Evolutionary conservation across 2,113 vertebrate genomes (phyloP).

Genomic region (Mesembrinibis cayennensis): DNA sequence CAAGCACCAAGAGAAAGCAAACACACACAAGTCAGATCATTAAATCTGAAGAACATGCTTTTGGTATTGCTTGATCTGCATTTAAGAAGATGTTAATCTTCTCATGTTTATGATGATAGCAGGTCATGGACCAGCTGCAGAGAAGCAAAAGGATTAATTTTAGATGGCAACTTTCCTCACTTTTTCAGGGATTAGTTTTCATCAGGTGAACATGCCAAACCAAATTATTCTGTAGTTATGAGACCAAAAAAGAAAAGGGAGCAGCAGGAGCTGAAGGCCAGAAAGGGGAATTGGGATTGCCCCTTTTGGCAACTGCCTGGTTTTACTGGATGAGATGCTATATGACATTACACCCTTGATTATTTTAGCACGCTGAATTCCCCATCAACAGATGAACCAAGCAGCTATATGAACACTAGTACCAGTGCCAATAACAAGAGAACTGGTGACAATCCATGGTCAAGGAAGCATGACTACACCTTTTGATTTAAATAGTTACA

Average conservation of each 20-base stretch:
- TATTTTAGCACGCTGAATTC: neutral
- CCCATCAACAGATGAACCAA: neutral
- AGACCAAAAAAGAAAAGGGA: neutral
- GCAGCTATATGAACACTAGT: neutral
- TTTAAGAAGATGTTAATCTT: neutral
- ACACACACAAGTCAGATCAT: neutral
- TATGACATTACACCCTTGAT: neutral
- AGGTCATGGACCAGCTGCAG: neutral
- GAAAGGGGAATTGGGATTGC: neutral
- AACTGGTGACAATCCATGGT: neutral
- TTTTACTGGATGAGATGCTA: neutral
- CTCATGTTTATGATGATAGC: neutral
- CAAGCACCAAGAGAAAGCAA: neutral
- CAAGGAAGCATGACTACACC: neutral
- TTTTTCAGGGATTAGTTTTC: neutral
- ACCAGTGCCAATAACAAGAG: neutral
- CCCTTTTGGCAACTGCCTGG: neutral
- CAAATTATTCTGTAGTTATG: neutral
- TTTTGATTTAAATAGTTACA: neutral
- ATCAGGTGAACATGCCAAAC: neutral
- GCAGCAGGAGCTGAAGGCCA: neutral
- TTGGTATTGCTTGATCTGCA: neutral
- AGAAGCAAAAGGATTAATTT: neutral
- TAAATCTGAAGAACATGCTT: neutral
- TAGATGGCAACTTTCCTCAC: neutral